These are phyloP conservation scores for Agrotis ipsilon DNA, from an alignment of 2,888 invertebrate species.

Conservation along the genomic window DNA sequence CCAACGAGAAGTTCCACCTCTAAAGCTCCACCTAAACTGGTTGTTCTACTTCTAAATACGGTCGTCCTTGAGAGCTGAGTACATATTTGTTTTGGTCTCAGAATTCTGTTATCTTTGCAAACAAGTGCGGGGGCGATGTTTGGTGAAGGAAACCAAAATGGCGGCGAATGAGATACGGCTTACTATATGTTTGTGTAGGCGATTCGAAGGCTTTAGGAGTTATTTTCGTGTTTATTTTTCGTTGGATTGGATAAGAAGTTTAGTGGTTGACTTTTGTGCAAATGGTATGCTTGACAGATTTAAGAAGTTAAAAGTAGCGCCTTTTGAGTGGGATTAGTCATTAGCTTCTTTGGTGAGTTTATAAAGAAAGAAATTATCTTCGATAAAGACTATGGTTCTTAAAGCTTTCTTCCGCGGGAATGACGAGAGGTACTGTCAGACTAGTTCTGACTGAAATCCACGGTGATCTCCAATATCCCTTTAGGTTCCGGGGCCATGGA, in stretches of 20 bases:
- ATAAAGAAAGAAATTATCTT: not conserved
- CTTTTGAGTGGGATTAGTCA: not conserved
- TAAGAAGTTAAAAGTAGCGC: not conserved
- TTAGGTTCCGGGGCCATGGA: too few relatives aligned
- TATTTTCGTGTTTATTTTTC: conserved; percentile 51
- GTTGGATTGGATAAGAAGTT: conserved; percentile 15
- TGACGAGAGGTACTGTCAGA: too few relatives aligned
- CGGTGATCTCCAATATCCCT: too few relatives aligned
- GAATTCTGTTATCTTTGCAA: conserved; percentile 87
- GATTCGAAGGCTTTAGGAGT: conserved; percentile 52
- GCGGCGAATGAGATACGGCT: conserved; percentile 53
- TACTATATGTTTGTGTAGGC: conserved; percentile 64
- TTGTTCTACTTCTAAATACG: conserved; percentile 67
- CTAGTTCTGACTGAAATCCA: too few relatives aligned
- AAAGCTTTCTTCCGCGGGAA: too few relatives aligned
- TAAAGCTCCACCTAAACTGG: conserved; percentile 39
- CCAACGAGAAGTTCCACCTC: not conserved
- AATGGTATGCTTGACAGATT: not conserved
- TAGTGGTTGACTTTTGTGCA: conserved; percentile 9
- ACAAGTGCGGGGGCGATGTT: conserved; percentile 78
- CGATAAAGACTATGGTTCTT: too few relatives aligned
- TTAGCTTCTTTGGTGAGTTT: not conserved
- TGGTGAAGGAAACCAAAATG: conserved; percentile 60
- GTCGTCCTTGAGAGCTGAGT: conserved; percentile 80
- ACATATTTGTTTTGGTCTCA: conserved; percentile 87